A percentile compares a stretch with the other conserved stretches of the same genome.
Evolutionary conservation across 1,140 invertebrate genomes (phyloP).

Genomic region (Rhynchophorus ferrugineus): DNA sequence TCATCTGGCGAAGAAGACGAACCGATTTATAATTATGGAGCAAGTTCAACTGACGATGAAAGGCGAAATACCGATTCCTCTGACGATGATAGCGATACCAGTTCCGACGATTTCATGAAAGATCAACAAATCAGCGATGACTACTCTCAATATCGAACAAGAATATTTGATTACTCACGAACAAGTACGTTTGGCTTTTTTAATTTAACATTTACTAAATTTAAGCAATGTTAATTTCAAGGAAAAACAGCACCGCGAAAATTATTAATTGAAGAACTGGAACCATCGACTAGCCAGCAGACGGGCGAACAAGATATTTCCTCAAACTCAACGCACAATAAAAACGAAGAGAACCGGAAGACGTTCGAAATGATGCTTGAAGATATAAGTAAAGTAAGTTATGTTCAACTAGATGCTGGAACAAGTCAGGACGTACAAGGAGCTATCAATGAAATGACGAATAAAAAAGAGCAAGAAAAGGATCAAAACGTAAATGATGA

Average conservation of each 20-base stretch:
- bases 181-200: conserved; percentile 12
- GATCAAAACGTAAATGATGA: neutral
- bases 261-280: conserved; percentile 17
- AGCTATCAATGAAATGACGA: neutral
- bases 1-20: conserved; percentile 19
- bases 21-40: conserved; percentile 21
- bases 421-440: too few species aligned
- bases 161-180: conserved; percentile 34
- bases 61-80: conserved; percentile 9
- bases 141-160: conserved; percentile 29
- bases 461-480: neutral
- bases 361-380: neutral
- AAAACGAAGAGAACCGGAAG: neutral
- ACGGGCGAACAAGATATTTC: neutral
- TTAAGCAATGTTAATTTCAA: neutral
- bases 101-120: conserved; percentile 30
- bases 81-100: conserved; percentile 4
- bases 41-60: neutral
- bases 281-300: conserved; percentile 8
- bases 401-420: too few species aligned
- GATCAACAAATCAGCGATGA: conserved; percentile 28
- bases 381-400: conserved; percentile 1
- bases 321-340: neutral
- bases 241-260: neutral
- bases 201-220: neutral